Conservation (phyloP, 2,113 vertebrate genomes). For the Siniperca knerii region DNA sequence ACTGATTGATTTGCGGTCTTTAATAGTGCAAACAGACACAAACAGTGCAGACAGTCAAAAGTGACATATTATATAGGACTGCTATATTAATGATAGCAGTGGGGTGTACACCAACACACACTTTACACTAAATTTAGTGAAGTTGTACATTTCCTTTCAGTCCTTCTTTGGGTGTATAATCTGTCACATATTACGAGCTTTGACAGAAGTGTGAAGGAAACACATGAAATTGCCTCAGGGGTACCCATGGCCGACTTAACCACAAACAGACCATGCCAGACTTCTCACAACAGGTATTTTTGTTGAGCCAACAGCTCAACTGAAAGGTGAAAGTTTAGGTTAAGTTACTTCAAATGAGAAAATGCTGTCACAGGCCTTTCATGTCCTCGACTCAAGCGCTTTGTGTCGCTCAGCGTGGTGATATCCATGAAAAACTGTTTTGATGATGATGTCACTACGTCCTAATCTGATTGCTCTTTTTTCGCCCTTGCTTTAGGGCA, state of each 20-base stretch:
- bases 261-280: slow-evolving; percentile 84
- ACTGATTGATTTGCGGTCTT: neutral
- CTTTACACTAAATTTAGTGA: slow-evolving; percentile 30
- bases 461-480: slow-evolving; percentile 84
- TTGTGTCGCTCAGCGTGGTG: slow-evolving; percentile 40
- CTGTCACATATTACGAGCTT: slow-evolving; percentile 80
- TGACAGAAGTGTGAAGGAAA: slow-evolving; percentile 85
- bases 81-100: neutral
- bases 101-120: slow-evolving; percentile 18
- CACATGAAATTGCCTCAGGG: slow-evolving; percentile 78
- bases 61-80: neutral
- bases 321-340: slow-evolving; percentile 79
- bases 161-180: slow-evolving; percentile 71
- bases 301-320: slow-evolving; percentile 72
- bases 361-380: slow-evolving; percentile 84
- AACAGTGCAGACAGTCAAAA: neutral
- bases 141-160: slow-evolving; percentile 41
- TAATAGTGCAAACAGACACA: neutral
- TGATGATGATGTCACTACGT: slow-evolving; percentile 81
- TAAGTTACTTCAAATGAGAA: slow-evolving; percentile 87
- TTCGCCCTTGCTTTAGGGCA: slow-evolving; percentile 75
- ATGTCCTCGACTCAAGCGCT: slow-evolving; percentile 75
- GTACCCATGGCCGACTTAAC: slow-evolving; percentile 80
- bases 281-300: slow-evolving; percentile 83
- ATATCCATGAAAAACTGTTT: slow-evolving; percentile 82